Base-by-base conservation (phyloP, 2,888 invertebrate species). In the Tinea trinotella region DNA sequence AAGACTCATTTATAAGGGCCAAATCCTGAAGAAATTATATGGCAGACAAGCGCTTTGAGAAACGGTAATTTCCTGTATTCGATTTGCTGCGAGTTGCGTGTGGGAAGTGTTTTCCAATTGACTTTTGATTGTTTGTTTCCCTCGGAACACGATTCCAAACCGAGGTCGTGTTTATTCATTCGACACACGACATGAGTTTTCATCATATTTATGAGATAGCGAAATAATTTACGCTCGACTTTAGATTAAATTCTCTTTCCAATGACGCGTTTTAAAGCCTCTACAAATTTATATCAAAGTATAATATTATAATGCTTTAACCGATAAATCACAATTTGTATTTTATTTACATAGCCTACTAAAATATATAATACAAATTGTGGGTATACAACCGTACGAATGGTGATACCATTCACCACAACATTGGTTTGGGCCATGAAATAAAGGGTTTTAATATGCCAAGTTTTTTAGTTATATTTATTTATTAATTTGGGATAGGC, bases 51-150 rank as follows among this genome's bases (percentile, higher is more conserved):
- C 40, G 15, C 17, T 15, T 40, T 40, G 40, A 15, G 40, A 40
- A 40, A 40, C 40, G 40, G 40, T 40, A 40, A 40, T 40, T 40
- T 40, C 40, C 40, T 40, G 40, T 40, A 40, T 68, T 59, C 62
- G 60, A 62, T 67, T 62, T 64, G 13, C 40, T 40, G 30, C n/a
- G 65, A 48, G 65, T 71, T 71, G 68, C 71, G 74, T 68, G 74
- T 71, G 71, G 63, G 64, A 72, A 76, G 74, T 75, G 76, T 75
- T 74, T 71, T 70, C 67, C 67, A 71, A 76, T 75, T 68, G 76
- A 74, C 76, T 76, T 79, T 73, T 76, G 78, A 78, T 78, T 78
- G 74, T 76, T 70, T 75, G 75, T 66, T 30, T 30, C 30, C 67
- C 70, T 60, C 12, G 24, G 44, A 18, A 52, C 65, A 64, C 66